These are phyloP conservation scores for Thysanoteuthis rhombus DNA, from an alignment of 2,888 invertebrate species.

Conservation along the genomic window DNA sequence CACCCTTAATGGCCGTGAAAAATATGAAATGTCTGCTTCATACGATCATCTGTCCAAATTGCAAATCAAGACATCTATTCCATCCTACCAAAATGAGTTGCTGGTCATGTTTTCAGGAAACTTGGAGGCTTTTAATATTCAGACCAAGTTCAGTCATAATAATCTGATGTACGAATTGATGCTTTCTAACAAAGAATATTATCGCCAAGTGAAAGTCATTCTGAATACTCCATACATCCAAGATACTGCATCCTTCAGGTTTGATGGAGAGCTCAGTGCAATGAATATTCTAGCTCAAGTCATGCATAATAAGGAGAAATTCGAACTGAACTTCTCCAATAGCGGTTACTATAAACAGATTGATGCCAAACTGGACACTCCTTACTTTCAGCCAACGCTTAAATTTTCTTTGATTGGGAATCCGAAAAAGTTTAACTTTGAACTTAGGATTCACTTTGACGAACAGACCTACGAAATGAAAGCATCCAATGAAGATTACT, in stretches of 20 bases:
- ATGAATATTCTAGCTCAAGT: background rate
- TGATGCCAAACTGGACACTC: background rate
- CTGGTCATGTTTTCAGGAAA: background rate
- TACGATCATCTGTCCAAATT: background rate
- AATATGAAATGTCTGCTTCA: background rate
- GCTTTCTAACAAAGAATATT: background rate
- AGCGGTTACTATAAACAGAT: background rate
- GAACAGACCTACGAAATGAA: background rate
- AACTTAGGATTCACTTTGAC: background rate
- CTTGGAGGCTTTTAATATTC: background rate
- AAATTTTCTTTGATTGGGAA: background rate
- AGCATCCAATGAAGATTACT: background rate
- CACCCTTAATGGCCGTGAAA: background rate
- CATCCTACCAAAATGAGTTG: background rate
- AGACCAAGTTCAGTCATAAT: background rate
- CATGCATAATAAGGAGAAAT: background rate
- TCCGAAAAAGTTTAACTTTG: background rate
- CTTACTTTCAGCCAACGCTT: background rate
- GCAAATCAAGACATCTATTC: background rate
- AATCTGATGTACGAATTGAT: background rate
- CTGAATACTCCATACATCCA: background rate
- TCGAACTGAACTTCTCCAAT: background rate
- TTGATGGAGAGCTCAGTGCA: background rate
- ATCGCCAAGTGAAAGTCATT: background rate
- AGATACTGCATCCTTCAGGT: background rate